These are phyloP conservation scores for Myrmophylax atrothorax DNA, from an alignment of 2,113 vertebrate genomes.

Conservation along the genomic window DNA sequence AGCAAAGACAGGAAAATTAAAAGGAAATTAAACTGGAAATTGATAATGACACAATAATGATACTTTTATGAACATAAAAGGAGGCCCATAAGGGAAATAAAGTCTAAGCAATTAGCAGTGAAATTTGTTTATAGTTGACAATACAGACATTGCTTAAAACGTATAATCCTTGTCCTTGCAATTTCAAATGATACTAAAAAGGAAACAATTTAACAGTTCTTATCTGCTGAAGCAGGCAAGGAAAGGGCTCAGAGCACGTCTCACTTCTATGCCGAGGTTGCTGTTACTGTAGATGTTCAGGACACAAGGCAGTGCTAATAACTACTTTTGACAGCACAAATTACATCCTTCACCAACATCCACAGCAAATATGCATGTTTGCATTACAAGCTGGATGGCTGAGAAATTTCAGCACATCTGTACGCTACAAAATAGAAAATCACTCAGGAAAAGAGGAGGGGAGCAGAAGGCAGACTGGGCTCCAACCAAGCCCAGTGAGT, in stretches of 20 bases:
- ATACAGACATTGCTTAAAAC: neutral
- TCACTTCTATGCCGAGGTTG: neutral
- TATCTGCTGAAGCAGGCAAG: neutral
- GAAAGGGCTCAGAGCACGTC: neutral
- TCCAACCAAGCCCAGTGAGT: constrained; percentile 42
- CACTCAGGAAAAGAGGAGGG: constrained; percentile 28
- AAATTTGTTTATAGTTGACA: constrained; percentile 45
- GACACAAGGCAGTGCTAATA: neutral
- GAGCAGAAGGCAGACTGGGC: constrained; percentile 52
- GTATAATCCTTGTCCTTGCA: neutral
- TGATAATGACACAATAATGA: neutral
- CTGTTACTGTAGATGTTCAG: neutral
- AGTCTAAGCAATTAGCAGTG: neutral
- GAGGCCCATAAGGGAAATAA: neutral
- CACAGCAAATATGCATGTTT: neutral
- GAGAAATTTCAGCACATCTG: constrained; percentile 16
- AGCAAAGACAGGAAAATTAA: constrained; percentile 27
- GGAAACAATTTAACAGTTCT: neutral
- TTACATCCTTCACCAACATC: constrained; percentile 4
- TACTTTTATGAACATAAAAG: constrained; percentile 6
- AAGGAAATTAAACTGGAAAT: constrained; percentile 36
- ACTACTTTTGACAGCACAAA: constrained; percentile 31
- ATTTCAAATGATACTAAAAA: neutral
- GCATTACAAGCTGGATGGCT: neutral
- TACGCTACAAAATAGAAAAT: neutral